A percentile compares a stretch with the other conserved stretches of the same genome.
Evolutionary conservation across 2,113 vertebrate genomes (phyloP).

Genomic region (Anarrhichthys ocellatus): DNA sequence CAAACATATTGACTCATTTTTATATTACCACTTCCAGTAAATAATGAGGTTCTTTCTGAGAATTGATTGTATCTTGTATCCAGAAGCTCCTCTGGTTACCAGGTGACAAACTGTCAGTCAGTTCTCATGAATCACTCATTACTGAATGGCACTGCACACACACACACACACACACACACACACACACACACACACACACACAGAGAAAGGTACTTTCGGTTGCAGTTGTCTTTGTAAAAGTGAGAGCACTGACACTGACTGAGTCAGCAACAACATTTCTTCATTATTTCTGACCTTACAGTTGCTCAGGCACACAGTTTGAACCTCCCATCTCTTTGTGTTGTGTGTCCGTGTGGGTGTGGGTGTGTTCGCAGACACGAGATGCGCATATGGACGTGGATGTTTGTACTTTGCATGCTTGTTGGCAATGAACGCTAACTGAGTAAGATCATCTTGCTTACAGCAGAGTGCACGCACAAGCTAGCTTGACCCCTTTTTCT

Average conservation of each 20-base stretch:
- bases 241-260: constrained; percentile 39
- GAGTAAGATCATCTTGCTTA: constrained; percentile 66
- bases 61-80: constrained; percentile 25
- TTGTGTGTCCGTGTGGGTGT: constrained; percentile 34
- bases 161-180: constrained; percentile 17
- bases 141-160: constrained; percentile 20
- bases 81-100: constrained; percentile 33
- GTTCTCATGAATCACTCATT: constrained; percentile 38
- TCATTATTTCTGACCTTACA: constrained; percentile 45
- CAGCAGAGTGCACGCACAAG: constrained; percentile 56
- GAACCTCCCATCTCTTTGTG: constrained; percentile 20
- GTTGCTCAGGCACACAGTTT: constrained; percentile 15
- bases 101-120: constrained; percentile 44
- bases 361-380: constrained; percentile 6
- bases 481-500: constrained; percentile 61
- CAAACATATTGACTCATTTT: constrained; percentile 39
- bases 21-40: constrained; percentile 21
- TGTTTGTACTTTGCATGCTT: constrained; percentile 58
- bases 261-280: constrained; percentile 36
- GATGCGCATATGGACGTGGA: constrained; percentile 54
- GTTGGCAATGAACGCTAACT: constrained; percentile 56
- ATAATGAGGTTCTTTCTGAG: constrained; percentile 28
- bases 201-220: constrained; percentile 6
- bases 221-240: constrained; percentile 19
- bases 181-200: constrained; percentile 14